Base-by-base conservation (phyloP, 2,113 vertebrate species). In the Saiga tatarica region DNA sequence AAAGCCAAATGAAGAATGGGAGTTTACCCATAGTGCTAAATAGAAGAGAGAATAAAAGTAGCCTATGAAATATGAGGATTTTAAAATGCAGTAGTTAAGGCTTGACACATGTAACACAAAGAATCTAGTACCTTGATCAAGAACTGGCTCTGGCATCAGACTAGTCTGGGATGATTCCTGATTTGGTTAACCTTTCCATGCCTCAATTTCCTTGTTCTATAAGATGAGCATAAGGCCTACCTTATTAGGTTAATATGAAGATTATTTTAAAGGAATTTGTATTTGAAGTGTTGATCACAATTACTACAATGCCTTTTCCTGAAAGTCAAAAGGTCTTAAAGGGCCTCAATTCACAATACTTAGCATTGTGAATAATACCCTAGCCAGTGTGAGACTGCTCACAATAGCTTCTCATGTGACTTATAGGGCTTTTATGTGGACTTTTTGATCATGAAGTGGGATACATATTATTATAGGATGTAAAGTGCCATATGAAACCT, bases 381-480 rank as follows among this genome's bases (percentile, higher is more conserved):
- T 85, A 91, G 15, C 12, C 19, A 85, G 30, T 53, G 33, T 55
- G n/a, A 97, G 57, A 67, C 39, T 87, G 42, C 30, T 95, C 84
- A 50, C 2, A 85, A 53, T 3, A 62, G 52, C 47, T 74, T 95
- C 17, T 64, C 74, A 36, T 6, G 33, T 93, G 55, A 93, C 45
- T 60, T 91, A 84, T 11, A 5, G 36, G 42, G 6, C 8, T 94
- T 89, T 84, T 60, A n/a, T 55, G 19, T 67, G 26, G 17, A 94
- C 71, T 87, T 98, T 47, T 92, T 93, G 53, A 45, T 97, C 12
- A 1, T 91, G 45, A 94, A 94, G 26, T 91, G 16, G 7, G 50
- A 92, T n/a, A 81, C 50, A 39, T 4, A 79, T 71, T 59, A 91
- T 89, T 76, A 59, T 5, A 84, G n/a, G 50, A 97, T 55, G 21